Percentiles rank a stretch among this genome's conserved stretches.
Conservation (phyloP, 1,140 invertebrate genomes). For the Sipha flava region DNA sequence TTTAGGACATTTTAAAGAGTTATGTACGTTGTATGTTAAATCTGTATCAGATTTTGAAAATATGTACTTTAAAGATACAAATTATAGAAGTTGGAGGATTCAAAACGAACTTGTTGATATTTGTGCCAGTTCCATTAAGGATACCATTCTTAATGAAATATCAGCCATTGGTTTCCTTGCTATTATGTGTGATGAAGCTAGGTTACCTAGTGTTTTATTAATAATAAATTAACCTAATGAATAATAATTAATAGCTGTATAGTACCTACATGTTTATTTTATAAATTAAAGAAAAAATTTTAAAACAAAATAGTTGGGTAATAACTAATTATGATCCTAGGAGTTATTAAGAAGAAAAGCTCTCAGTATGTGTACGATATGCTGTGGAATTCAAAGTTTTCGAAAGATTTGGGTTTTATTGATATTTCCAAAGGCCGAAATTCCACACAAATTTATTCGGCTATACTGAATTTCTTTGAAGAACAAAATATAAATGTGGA, state of each 20-base stretch:
- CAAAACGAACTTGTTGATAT: not conserved
- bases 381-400: not conserved
- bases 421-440: not conserved
- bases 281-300: too few species aligned
- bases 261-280: too few species aligned
- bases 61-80: not conserved
- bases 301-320: too few species aligned
- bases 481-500: not conserved
- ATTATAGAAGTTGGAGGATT: not conserved
- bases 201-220: too few species aligned
- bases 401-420: not conserved
- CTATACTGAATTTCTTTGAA: not conserved
- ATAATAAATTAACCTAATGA: too few species aligned
- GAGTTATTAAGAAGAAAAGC: too few species aligned
- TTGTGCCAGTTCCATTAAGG: not conserved
- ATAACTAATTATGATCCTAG: too few species aligned
- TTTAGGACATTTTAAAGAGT: not conserved
- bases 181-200: too few species aligned
- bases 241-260: too few species aligned
- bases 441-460: not conserved
- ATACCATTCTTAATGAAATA: not conserved
- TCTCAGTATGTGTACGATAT: not conserved
- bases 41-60: not conserved
- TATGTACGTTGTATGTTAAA: not conserved
- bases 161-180: not conserved